Conservation (phyloP, 1,140 invertebrate genomes). For the Drosophila mayri region DNA sequence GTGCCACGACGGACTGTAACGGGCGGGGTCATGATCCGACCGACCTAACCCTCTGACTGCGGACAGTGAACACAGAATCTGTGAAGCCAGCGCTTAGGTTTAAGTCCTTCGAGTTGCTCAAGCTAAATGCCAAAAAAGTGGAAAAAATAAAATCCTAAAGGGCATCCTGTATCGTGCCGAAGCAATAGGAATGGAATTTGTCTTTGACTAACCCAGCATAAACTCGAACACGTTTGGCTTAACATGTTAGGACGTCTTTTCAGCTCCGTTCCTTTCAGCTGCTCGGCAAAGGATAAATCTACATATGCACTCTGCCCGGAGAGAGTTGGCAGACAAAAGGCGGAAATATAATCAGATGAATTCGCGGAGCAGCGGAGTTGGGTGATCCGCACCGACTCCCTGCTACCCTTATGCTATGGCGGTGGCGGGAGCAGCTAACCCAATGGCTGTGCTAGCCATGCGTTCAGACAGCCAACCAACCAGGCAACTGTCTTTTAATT, state of each 20-base stretch:
- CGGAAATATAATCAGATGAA: conserved; percentile 29
- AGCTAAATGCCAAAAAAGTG: conserved; percentile 20
- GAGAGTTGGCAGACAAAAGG: conserved; percentile 15
- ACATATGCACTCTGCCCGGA: conserved; percentile 5
- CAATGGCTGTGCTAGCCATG: conserved; percentile 20
- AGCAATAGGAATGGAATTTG: conserved; percentile 58
- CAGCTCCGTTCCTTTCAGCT: conserved; percentile 54
- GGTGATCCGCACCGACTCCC: conserved; percentile 20
- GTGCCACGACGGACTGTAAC: background rate
- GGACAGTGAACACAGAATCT: conserved; percentile 6
- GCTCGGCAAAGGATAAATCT: conserved; percentile 25
- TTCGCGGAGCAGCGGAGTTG: conserved; percentile 5
- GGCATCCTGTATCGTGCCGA: conserved; percentile 10
- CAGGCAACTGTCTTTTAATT: conserved; percentile 73
- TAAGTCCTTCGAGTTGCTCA: conserved; percentile 7
- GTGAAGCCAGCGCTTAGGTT: conserved; percentile 1
- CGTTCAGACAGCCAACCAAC: conserved; percentile 38
- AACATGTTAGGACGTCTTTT: conserved; percentile 67
- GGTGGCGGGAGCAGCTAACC: background rate
- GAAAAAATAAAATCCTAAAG: conserved; percentile 1
- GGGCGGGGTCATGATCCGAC: background rate
- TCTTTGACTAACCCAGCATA: conserved; percentile 78
- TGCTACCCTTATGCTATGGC: conserved; percentile 17
- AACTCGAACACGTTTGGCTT: conserved; percentile 75
- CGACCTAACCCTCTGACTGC: background rate